Evolutionary conservation across 2,888 invertebrate species (phyloP), one percentile per base, ranked within the genome.

Genomic region (Tachystola acroxantha): DNA sequence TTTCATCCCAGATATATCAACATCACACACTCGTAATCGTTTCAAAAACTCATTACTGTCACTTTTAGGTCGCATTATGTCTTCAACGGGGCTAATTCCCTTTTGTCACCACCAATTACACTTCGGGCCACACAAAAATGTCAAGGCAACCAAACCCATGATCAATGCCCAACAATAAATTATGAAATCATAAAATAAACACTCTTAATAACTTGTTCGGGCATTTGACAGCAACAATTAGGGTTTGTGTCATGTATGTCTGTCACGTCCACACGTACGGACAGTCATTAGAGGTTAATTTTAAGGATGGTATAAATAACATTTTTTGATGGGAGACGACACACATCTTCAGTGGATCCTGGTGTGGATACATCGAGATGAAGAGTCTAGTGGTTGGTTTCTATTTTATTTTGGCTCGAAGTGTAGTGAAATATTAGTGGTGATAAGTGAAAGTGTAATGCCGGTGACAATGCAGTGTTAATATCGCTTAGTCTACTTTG

Each of bases 191-290:
- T 34, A 66, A 71, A 70, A 64, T 75, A 66, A 71, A 69, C 57
- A 68, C 54, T 50, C 46, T 52, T 74, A 67, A 71, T 69, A 64
- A 57, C 61, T 69, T 62, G 62, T 51, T 62, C 53, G 57, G 49
- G 48, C 52, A 42, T 61, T 60, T 68, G 78, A 81, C 80, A 78
- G 71, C 64, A 57, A 69, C 66, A 73, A 78, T 81, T 79, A 77
- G 62, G 53, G 50, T 57, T 64, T 69, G 16, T 81, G 81, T 81
- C 80, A 84, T 48, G 59, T 57, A 42, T 52, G 68, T 70, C 64
- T 68, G 66, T 78, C 79, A 81, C 78, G 80, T 74, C 50, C 46
- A 40, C 53, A 62, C 47, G 48, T 50, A 47, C 45, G 58, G 51
- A 61, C 51, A 53, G 63, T 59, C 46, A 71, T 76, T 72, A 73